Evolutionary conservation across 2,888 invertebrate genomes (phyloP).

Genomic region (Digitonthophagus gazella): DNA sequence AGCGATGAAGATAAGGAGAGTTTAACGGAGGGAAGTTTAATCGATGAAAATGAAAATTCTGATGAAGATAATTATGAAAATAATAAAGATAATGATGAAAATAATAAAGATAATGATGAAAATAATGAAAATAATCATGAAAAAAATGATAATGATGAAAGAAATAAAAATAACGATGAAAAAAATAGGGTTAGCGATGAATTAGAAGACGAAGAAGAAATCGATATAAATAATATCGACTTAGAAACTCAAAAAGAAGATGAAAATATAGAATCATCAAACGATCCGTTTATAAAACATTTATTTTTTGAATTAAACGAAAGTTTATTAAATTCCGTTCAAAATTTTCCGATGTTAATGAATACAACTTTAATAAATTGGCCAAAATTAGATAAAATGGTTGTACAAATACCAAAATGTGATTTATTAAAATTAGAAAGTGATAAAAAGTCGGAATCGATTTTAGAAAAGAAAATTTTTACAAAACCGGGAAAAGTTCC

Average conservation of each 20-base stretch:
- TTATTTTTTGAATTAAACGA: constrained; percentile 65
- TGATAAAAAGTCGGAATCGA: constrained; percentile 40
- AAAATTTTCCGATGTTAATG: constrained; percentile 52
- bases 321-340: constrained; percentile 61
- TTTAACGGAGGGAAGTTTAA: constrained; percentile 31
- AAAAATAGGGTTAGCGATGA: constrained; percentile 24
- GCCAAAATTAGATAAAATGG: constrained; percentile 63
- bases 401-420: constrained; percentile 59
- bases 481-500: constrained; percentile 59
- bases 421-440: constrained; percentile 39
- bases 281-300: constrained; percentile 70
- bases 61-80: constrained; percentile 43
- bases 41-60: constrained; percentile 33
- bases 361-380: constrained; percentile 55
- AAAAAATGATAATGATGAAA: constrained; percentile 38
- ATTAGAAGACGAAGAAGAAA: background rate
- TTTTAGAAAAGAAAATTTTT: constrained; percentile 59
- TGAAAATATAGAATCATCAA: constrained; percentile 42
- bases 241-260: constrained; percentile 27
- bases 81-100: constrained; percentile 23
- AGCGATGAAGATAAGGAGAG: constrained; percentile 44
- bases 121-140: constrained; percentile 17
- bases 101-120: constrained; percentile 23
- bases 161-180: no score
- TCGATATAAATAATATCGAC: constrained; percentile 37